Evolutionary conservation across 2,888 invertebrate genomes (phyloP).

Genomic region (Acanthopleura granulata): DNA sequence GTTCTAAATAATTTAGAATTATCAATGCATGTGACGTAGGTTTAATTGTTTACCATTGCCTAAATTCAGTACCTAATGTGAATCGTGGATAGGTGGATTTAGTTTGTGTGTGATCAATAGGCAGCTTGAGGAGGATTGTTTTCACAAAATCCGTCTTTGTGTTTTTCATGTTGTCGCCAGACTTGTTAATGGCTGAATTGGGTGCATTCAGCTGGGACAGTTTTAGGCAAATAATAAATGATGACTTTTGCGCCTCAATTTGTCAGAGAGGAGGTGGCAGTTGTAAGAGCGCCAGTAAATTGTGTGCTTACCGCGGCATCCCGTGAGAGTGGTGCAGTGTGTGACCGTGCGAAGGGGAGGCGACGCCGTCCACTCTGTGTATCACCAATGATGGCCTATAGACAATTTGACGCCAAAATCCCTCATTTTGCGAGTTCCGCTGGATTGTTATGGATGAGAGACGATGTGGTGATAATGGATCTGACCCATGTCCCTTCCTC

Average conservation of each 20-base stretch:
- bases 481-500: neutral
- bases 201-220: neutral
- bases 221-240: neutral
- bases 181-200: too few relatives aligned
- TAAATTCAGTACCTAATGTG: too few relatives aligned
- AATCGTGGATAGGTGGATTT: too few relatives aligned
- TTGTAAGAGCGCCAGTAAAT: neutral
- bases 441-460: neutral
- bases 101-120: too few relatives aligned
- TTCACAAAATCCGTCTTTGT: too few relatives aligned
- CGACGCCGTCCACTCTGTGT: neutral
- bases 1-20: too few relatives aligned
- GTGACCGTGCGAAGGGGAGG: neutral
- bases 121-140: too few relatives aligned
- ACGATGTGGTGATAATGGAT: neutral
- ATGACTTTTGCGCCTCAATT: neutral
- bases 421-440: neutral
- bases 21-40: too few relatives aligned
- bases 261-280: neutral
- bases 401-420: constrained; percentile 4
- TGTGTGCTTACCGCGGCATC: neutral
- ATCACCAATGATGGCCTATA: neutral
- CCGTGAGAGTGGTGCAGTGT: neutral
- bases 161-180: too few relatives aligned
- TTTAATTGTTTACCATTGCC: too few relatives aligned